Evolutionary conservation across 2,797 vertebrate species (phyloP).

Genomic region (Coreius guichenoti): DNA sequence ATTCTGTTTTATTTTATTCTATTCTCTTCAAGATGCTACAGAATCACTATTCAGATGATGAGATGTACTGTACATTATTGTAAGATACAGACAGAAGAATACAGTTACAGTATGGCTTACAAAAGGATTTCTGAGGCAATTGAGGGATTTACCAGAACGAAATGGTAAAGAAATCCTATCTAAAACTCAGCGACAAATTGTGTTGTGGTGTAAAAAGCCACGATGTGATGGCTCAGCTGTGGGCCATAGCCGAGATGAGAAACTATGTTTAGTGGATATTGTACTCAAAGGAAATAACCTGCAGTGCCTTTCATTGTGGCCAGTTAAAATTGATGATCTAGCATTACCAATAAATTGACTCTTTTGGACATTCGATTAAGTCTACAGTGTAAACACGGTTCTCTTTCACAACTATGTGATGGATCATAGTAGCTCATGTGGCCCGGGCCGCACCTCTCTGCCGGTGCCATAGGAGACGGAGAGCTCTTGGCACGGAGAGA

Average conservation of each 20-base stretch:
- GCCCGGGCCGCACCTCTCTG: constrained; percentile 11
- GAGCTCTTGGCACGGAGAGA: constrained; percentile 16
- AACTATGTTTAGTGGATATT: constrained; percentile 21
- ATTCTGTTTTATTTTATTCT: background rate
- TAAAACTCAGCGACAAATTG: background rate
- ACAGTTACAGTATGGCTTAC: background rate
- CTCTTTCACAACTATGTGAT: background rate
- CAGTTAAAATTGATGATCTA: constrained; percentile 4
- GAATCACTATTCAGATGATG: background rate
- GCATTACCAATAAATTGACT: background rate
- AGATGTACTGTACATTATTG: background rate
- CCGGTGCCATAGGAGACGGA: constrained; percentile 26
- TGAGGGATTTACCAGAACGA: background rate
- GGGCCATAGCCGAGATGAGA: background rate
- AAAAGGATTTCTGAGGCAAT: background rate
- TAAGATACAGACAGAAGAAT: background rate
- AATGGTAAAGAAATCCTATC: background rate
- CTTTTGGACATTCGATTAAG: background rate
- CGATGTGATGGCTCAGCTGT: background rate
- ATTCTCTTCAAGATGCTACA: background rate
- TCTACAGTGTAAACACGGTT: background rate
- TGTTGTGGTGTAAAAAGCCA: constrained; percentile 7
- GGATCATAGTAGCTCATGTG: constrained; percentile 11
- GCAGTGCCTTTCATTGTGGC: constrained; percentile 12
- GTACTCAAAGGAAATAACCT: constrained; percentile 32